phyloP scores from a whole-genome alignment of 1,140 invertebrate species.

The Pogonomyrmex californicus region DNA sequence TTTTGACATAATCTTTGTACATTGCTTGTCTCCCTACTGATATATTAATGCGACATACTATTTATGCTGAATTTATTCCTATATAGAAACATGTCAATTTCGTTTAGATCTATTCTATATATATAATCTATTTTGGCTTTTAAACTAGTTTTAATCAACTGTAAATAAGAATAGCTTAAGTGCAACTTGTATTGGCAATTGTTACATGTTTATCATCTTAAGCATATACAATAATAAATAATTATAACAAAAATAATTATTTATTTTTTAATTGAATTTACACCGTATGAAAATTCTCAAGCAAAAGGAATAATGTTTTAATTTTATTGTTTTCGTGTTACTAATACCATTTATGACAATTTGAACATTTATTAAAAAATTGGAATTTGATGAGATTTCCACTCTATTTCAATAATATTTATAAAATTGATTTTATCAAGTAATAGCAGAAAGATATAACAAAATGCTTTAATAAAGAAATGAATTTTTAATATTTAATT shows the following conservation, averaged over 20 bases:
- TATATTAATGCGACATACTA: conserved; percentile 15
- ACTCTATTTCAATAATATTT: too few relatives aligned
- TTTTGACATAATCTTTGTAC: conserved; percentile 40
- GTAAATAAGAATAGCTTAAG: conserved; percentile 57
- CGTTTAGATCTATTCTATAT: conserved; percentile 16
- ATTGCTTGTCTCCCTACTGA: conserved; percentile 21
- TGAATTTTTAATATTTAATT: too few relatives aligned
- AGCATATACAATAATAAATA: conserved; percentile 35
- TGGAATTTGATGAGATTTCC: too few relatives aligned
- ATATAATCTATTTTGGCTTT: conserved; percentile 17
- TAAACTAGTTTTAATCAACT: conserved; percentile 48
- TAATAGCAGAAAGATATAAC: too few relatives aligned
- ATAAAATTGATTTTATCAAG: too few relatives aligned
- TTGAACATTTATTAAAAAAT: too few relatives aligned
- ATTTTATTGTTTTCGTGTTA: too few relatives aligned
- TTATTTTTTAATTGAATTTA: neutral
- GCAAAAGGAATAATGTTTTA: too few relatives aligned
- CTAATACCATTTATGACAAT: too few relatives aligned
- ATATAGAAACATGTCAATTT: neutral
- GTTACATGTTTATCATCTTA: conserved; percentile 48
- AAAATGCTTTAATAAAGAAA: too few relatives aligned
- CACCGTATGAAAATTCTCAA: neutral
- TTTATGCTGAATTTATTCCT: conserved; percentile 38
- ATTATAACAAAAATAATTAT: neutral
- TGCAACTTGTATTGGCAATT: conserved; percentile 29